Percentiles rank a stretch among this genome's conserved stretches.
Evolutionary conservation across 1,140 invertebrate species (phyloP).

Genomic region (Aphidius ervi): DNA sequence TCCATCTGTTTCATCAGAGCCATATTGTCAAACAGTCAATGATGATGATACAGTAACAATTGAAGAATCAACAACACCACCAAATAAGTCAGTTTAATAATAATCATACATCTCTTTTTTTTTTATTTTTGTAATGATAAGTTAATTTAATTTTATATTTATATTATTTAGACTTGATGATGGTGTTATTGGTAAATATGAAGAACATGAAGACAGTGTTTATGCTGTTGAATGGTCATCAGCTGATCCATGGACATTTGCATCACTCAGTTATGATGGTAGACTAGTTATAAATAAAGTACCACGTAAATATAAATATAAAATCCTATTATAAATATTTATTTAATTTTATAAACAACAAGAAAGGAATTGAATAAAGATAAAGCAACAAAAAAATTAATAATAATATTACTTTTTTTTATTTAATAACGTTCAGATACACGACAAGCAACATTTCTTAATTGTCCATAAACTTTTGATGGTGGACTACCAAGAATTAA

Average conservation of each 20-base stretch:
- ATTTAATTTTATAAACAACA: slow-evolving; percentile 54
- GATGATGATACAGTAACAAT: slow-evolving; percentile 36
- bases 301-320: slow-evolving; percentile 87
- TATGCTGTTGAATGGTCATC: slow-evolving; percentile 96
- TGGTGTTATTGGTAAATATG: slow-evolving; percentile 82
- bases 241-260: slow-evolving; percentile 97
- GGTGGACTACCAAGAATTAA: slow-evolving; percentile 94
- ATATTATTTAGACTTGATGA: slow-evolving; percentile 61
- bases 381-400: slow-evolving; percentile 4
- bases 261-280: slow-evolving; percentile 94
- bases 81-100: slow-evolving; percentile 37
- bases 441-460: slow-evolving; percentile 77
- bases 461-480: slow-evolving; percentile 92
- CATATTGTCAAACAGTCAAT: slow-evolving; percentile 58
- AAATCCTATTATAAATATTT: slow-evolving; percentile 66
- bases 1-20: slow-evolving; percentile 83
- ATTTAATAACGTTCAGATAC: slow-evolving; percentile 77
- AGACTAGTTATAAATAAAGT: slow-evolving; percentile 89
- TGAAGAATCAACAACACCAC: slow-evolving; percentile 28
- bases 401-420: slow-evolving; percentile 11
- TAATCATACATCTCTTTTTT: slow-evolving; percentile 6
- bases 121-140: neutral
- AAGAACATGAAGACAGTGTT: slow-evolving; percentile 97
- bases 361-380: too few relatives aligned
- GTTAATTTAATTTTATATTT: slow-evolving; percentile 22